Evolutionary conservation across 1,140 invertebrate species (phyloP), one percentile per base, ranked within the genome.

Genomic region (Vollenhovia emeryi): DNA sequence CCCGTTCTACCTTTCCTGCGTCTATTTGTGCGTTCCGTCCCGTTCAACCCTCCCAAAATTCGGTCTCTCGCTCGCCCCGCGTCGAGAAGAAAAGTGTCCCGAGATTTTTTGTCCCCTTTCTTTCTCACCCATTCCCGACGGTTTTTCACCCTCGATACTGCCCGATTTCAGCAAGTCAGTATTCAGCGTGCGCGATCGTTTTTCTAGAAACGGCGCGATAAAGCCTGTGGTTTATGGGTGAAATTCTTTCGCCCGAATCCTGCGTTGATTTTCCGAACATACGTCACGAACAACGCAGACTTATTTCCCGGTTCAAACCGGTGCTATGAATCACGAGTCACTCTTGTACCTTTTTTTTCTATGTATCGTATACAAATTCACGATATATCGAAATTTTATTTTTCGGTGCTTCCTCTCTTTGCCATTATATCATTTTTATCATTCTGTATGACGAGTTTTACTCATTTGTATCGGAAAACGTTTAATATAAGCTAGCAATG

Each of bases 21-120:
- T 79, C 55, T 80, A 68, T 73, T 82, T 68, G 60, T 15, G 13
- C 45, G 30, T 36, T 21, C 52, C 43, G 50, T 71, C 59, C 60
- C 57, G 2, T 66, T 68, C 45, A 40, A 15, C 24, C 36, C 3
- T 33, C 30, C 45, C 18, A 15, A 48, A 27, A 2, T 40, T 18
- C n/a, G 15, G 24, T 18, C 27, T 40, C 36, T 80, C 86, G 24
- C 82, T 60, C 50, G 50, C 45, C 45, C 59, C 18, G 33, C 33
- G 15, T 27, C 27, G 13, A 24, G 62, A 87, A 89, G 87, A 90
- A 90, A 90, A 87, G 87, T 90, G 69, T 89, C 85, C 79, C 8
- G 78, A 88, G 87, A 89, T 89, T 89, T 89, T 89, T 88, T 73
- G 76, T 62, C 71, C 43, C 75, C 55, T 68, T 57, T 86, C 69